These are phyloP conservation scores for Drosophila lini DNA, from an alignment of 1,140 invertebrate genomes.

Conservation along the genomic window DNA sequence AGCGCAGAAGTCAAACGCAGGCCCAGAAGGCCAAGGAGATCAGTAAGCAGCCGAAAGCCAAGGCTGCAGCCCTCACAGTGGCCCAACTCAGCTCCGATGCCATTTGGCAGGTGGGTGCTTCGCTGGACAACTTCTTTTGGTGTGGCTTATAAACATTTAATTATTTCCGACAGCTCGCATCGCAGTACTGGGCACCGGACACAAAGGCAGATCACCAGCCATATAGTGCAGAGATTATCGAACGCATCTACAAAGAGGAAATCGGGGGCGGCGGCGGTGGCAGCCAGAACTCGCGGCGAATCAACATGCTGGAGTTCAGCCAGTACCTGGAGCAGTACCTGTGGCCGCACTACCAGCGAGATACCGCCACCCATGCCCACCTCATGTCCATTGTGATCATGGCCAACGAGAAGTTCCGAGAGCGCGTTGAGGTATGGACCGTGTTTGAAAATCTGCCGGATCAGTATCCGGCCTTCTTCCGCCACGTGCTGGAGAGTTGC, in stretches of 20 bases:
- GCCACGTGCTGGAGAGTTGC: conserved; percentile 90
- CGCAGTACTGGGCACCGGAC: conserved; percentile 95
- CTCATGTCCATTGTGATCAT: conserved; percentile 98
- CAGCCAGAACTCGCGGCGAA: conserved; percentile 91
- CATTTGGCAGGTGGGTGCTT: conserved; percentile 76
- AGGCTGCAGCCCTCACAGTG: conserved; percentile 87
- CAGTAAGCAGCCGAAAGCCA: conserved; percentile 37
- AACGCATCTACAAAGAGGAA: conserved; percentile 92
- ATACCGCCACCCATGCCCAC: conserved; percentile 90
- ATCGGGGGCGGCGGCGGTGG: conserved; percentile 87
- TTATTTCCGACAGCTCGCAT: conserved; percentile 88
- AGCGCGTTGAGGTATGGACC: conserved; percentile 98
- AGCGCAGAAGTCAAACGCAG: conserved; percentile 64
- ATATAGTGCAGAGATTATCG: conserved; percentile 90
- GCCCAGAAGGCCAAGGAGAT: conserved; percentile 13
- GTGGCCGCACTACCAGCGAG: conserved; percentile 96
- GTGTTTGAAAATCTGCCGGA: conserved; percentile 93
- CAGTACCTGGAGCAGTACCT: conserved; percentile 98
- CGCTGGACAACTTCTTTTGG: conserved; percentile 27
- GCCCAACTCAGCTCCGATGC: conserved; percentile 91
- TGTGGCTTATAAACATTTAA: neutral
- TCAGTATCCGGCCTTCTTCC: conserved; percentile 95
- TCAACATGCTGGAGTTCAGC: conserved; percentile 98
- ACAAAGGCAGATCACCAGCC: conserved; percentile 88
- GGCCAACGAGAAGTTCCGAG: conserved; percentile 99